Conservation (phyloP, 23 tunicate species). For the Botrylloides violaceus region DNA sequence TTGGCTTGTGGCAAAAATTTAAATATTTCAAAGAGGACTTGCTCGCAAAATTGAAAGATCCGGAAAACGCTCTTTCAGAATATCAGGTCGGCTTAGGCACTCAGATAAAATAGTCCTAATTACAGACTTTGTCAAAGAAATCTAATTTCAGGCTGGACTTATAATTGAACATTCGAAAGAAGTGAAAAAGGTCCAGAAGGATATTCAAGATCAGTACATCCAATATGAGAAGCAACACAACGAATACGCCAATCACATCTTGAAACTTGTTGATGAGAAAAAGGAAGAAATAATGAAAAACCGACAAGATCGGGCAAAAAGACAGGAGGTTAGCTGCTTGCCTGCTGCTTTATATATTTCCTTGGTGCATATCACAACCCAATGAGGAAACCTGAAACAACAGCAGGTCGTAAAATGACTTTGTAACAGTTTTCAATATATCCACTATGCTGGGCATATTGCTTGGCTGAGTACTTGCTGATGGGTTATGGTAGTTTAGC, state of each 20-base stretch:
- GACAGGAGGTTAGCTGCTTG: background rate
- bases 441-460: no score
- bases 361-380: no score
- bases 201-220: conserved; percentile 42
- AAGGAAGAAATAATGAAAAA: conserved; percentile 28
- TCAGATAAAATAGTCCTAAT: no score
- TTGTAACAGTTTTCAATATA: no score
- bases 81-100: conserved; percentile 26
- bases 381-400: no score
- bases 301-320: conserved; percentile 9
- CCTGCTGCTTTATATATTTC: background rate
- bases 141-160: conserved; percentile 8
- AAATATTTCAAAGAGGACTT: conserved; percentile 51
- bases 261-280: conserved; percentile 34
- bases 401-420: no score
- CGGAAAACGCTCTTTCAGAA: conserved; percentile 34
- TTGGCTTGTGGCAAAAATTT: conserved; percentile 67
- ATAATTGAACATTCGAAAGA: conserved; percentile 20
- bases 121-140: background rate
- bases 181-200: conserved; percentile 35
- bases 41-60: conserved; percentile 32
- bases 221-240: conserved; percentile 74
- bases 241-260: conserved; percentile 56
- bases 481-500: no score
- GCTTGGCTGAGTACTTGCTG: no score